phyloP scores from a whole-genome alignment of 2,113 vertebrate genomes.

The Lasiurus cinereus region DNA sequence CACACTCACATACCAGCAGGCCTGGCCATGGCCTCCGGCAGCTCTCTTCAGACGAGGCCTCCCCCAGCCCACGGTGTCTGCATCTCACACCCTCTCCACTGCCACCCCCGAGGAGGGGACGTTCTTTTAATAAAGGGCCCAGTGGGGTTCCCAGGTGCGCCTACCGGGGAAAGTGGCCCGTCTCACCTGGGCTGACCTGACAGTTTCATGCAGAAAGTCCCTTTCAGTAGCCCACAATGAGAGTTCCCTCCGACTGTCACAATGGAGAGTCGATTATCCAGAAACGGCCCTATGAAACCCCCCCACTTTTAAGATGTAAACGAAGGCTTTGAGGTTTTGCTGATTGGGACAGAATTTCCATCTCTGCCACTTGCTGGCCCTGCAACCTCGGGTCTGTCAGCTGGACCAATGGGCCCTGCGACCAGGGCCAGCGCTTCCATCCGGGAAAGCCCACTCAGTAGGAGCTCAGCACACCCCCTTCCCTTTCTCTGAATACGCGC shows the following conservation, averaged over 20 bases:
- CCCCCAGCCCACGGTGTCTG: rapidly evolving
- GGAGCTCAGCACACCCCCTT: not conserved
- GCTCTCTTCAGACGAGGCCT: not conserved
- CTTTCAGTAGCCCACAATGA: not conserved
- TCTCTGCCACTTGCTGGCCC: not conserved
- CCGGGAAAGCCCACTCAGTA: not conserved
- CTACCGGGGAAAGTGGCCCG: not conserved
- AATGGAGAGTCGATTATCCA: not conserved
- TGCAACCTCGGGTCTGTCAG: not conserved
- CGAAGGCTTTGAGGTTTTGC: not conserved
- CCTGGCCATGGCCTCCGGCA: not conserved
- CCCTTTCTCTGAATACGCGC: conserved; percentile 3
- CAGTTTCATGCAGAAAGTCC: not conserved
- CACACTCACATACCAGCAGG: not conserved
- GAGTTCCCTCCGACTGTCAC: not conserved
- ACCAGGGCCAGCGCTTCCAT: rapidly evolving
- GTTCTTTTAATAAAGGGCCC: not conserved
- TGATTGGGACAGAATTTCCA: not conserved
- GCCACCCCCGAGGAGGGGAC: rapidly evolving
- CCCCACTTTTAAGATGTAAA: not conserved
- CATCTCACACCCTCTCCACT: not conserved
- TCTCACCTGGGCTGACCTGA: not conserved
- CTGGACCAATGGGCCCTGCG: rapidly evolving
- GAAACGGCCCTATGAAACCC: not conserved
- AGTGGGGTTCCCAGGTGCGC: not conserved